A percentile compares a stretch with the other conserved stretches of the same genome.
phyloP scores from a whole-genome alignment of 2,113 vertebrate genomes.

The Proteles cristata region DNA sequence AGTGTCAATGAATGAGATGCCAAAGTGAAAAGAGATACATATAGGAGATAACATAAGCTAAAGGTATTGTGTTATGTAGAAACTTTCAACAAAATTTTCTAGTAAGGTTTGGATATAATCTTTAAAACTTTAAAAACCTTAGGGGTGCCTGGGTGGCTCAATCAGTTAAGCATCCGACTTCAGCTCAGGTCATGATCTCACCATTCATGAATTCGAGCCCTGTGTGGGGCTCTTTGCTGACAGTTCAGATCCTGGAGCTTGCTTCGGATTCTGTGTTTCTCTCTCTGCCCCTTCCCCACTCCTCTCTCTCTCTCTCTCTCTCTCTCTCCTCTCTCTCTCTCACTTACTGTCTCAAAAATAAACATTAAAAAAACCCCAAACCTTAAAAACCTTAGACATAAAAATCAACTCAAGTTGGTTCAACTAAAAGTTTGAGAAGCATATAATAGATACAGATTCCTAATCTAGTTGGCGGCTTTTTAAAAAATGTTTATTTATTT shows the following conservation, averaged over 20 bases:
- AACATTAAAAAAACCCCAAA: not conserved
- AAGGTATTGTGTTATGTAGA: not conserved
- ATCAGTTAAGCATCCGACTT: no score
- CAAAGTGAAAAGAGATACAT: not conserved
- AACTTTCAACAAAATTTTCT: not conserved
- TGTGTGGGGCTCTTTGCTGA: no score
- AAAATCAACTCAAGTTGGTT: conserved; percentile 2
- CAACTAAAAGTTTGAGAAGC: not conserved
- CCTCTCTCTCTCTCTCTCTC: no score
- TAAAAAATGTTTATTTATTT: no score
- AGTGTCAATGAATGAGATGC: not conserved
- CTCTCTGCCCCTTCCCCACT: no score
- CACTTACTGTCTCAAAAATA: no score
- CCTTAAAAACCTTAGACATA: not conserved
- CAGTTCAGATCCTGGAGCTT: no score
- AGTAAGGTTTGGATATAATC: conserved; percentile 4
- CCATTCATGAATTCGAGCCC: no score
- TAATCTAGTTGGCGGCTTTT: not conserved
- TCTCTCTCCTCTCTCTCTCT: no score
- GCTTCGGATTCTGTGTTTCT: no score
- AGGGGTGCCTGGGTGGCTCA: no score
- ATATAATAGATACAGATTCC: not conserved
- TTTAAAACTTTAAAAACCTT: not conserved
- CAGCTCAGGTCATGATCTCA: no score
- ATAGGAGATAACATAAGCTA: not conserved